Evolutionary conservation across 2,113 vertebrate genomes (phyloP), one percentile per base, ranked within the genome.

Genomic region (Ibidorhyncha struthersii): DNA sequence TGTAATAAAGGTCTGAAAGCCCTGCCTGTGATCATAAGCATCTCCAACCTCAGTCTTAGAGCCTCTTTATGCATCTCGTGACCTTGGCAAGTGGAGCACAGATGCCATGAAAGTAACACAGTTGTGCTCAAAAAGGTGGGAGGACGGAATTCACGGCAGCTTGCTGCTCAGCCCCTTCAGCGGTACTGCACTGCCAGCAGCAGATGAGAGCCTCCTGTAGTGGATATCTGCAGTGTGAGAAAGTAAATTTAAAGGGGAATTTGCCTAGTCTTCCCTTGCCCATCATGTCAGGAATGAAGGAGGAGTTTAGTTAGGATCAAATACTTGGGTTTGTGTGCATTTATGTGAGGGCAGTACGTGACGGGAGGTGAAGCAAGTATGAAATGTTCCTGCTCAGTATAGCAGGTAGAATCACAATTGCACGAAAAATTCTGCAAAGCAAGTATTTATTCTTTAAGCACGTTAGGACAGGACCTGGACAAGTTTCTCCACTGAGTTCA

Each of bases 81-180:
- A 92, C 83, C 70, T 87, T 65, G 65, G 43, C 65, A 53, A 86
- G 69, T 23, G 67, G 47, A 95, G 38, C 59, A 63, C 14, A 83
- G 49, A 36, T 61, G 72, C 45, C 47, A 29, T 18, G 26, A 30
- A 93, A 90, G 45, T 50, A 78, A 62, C 27, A n/a, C 19, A 14
- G 78, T 71, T 71, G 63, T 67, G 43, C 76, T 92, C 36, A 20
- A 9, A 16, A 21, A 90, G 59, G 63, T 52, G 59, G 59, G 90
- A 95, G 56, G 67, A n/a, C 0, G 0, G 52, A 49, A 49, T 45
- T 69, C 12, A 14, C 0, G 0, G 52, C 52, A 67, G 40, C 36
- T 69, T 47, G 65, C 61, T 19, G 19, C 3, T 2, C 78, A 50
- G 71, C 47, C 58, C 32, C 41, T 52, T 40, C 63, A 70, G 53